Evolutionary conservation across 2,888 invertebrate genomes (phyloP), one percentile per base, ranked within the genome.

Genomic region (Paralinhomoeus sp.): DNA sequence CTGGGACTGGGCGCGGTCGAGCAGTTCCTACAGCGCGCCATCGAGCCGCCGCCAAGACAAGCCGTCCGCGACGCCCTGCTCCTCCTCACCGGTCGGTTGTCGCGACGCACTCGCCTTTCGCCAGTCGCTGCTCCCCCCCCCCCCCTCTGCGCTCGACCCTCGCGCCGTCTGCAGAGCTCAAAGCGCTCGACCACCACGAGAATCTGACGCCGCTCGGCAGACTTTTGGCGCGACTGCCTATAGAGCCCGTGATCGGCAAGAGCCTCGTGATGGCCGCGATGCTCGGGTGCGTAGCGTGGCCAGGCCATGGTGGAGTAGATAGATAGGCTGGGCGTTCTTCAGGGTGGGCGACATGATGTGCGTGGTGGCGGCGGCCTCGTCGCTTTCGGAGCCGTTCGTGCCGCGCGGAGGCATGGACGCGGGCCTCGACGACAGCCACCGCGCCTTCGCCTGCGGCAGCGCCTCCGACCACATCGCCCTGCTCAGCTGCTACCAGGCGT

Each of bases 21-120:
- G 0, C 80, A 80, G 62, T 97, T 97, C 67, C 70, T 97, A 46
- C 82, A 84, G 22, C 91, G 91, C 51, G 71, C 71, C 9, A 77
- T 91, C 22, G 87, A 93, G 62, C 87, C 91, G 0, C 93, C 93
- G 35, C 91, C 91, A 18, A 72, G 91, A 49, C 93, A 93, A 67
- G 87, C 91, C 24, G 89, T 97, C 17, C 89, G 93, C 54, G 93
- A 93, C 63, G 91, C 93, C 0, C 89, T 91, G 67, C 85, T 82
- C 37, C 61, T 73, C 48, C 62, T 76, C 2, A 60, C 62, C 58
- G 65, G 67, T 67, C 44, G 13, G 51, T 27, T 27, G 7, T 27
- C 7, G 27, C 27, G 7, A 12, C 27, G 12, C 7, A 27, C 5
- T 27, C 7, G 12, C 27, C 7, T 27, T 27, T 27, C 27, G n/a